Conservation (phyloP, 2,113 vertebrate genomes). For the Galeopterus variegatus region DNA sequence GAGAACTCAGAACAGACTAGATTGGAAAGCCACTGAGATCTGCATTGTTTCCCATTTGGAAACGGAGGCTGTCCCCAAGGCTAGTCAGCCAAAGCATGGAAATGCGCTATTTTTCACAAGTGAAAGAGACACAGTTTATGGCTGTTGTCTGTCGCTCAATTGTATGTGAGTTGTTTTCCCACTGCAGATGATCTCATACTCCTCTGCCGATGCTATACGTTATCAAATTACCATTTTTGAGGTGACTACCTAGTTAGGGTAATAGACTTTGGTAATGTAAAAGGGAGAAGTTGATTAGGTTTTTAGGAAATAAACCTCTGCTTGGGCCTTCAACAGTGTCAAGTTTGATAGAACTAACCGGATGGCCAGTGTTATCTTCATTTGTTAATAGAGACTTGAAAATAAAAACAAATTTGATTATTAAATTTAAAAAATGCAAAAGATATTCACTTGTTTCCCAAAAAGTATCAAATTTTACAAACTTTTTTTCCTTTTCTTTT, state of each 20-base stretch:
- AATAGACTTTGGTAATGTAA: background rate
- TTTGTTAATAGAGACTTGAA: background rate
- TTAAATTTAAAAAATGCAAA: background rate
- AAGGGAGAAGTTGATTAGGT: background rate
- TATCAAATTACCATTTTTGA: background rate
- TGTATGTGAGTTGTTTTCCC: background rate
- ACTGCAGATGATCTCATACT: background rate
- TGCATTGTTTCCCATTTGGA: background rate
- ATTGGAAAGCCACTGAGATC: background rate
- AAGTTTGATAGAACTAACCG: background rate
- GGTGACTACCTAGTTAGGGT: background rate
- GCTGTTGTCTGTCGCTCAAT: background rate
- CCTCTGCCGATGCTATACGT: background rate
- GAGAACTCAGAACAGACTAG: background rate
- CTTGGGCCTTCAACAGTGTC: accelerated
- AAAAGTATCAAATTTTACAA: background rate
- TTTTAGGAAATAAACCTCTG: background rate
- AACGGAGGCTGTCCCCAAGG: background rate
- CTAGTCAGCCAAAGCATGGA: background rate
- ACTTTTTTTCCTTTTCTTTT: background rate
- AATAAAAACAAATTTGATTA: background rate
- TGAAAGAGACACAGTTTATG: background rate
- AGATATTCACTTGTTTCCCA: background rate
- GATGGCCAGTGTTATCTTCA: background rate
- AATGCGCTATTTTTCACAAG: background rate